phyloP scores from a whole-genome alignment of 2,113 vertebrate species.

The Atractosteus spatula region DNA sequence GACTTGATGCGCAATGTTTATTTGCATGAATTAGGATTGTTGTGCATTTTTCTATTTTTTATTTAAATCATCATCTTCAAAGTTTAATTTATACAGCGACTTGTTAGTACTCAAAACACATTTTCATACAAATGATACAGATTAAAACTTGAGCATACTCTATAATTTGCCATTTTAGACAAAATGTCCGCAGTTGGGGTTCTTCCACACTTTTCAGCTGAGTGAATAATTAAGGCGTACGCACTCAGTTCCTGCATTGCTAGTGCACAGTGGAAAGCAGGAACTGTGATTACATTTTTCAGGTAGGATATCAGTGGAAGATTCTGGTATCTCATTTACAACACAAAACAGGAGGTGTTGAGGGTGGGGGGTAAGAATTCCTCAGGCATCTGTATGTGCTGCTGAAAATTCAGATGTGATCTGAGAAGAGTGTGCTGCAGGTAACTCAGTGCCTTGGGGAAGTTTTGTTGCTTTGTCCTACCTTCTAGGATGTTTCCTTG shows the following conservation, averaged over 20 bases:
- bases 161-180: constrained; percentile 5
- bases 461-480: too few species aligned
- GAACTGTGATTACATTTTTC: not conserved
- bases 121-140: not conserved
- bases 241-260: not conserved
- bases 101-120: not conserved
- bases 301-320: not conserved
- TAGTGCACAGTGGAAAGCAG: not conserved
- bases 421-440: too few species aligned
- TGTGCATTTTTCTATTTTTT: too few species aligned
- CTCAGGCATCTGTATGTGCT: too few species aligned
- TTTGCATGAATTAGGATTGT: too few species aligned
- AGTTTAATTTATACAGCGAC: not conserved
- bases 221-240: not conserved
- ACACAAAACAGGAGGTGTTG: too few species aligned
- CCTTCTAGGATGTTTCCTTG: too few species aligned
- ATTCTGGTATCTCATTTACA: too few species aligned
- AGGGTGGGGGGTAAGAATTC: too few species aligned
- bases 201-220: not conserved
- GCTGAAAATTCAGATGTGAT: too few species aligned
- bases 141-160: not conserved
- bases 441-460: too few species aligned
- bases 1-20: too few species aligned
- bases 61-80: not conserved
- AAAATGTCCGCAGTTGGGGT: not conserved